A percentile compares a stretch with the other conserved stretches of the same genome.
phyloP scores from a whole-genome alignment of 2,888 invertebrate genomes.

The Ceriagrion tenellum region DNA sequence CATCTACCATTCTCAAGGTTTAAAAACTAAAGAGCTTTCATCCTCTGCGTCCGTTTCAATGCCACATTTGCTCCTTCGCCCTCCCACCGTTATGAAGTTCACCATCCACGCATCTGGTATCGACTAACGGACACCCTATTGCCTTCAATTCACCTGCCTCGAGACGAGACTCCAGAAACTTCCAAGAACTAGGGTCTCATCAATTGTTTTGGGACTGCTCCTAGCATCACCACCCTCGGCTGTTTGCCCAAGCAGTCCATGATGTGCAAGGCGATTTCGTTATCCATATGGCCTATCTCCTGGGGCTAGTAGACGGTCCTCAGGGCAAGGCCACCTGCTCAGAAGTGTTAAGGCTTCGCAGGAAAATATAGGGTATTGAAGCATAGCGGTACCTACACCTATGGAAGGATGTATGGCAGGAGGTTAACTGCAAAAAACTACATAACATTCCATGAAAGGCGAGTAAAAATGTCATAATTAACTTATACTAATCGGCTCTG shows the following conservation, averaged over 20 bases:
- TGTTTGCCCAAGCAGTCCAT: neutral
- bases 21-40: no score
- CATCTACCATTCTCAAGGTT: no score
- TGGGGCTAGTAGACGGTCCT: neutral
- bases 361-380: neutral
- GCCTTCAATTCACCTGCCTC: neutral
- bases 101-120: neutral
- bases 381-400: neutral
- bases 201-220: no score
- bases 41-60: no score
- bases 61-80: neutral
- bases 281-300: neutral
- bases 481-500: no score
- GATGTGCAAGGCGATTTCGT: neutral
- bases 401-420: no score
- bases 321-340: neutral
- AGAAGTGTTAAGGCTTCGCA: neutral
- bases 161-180: neutral
- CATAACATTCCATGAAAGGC: no score
- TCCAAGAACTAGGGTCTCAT: neutral
- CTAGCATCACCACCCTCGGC: no score
- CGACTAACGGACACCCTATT: neutral
- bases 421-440: no score
- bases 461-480: no score
- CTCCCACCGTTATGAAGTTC: neutral